Percentiles rank a stretch among this genome's conserved stretches.
These are phyloP conservation scores for Trissolcus japonicus DNA, from an alignment of 2,888 invertebrate genomes.

Conservation along the genomic window DNA sequence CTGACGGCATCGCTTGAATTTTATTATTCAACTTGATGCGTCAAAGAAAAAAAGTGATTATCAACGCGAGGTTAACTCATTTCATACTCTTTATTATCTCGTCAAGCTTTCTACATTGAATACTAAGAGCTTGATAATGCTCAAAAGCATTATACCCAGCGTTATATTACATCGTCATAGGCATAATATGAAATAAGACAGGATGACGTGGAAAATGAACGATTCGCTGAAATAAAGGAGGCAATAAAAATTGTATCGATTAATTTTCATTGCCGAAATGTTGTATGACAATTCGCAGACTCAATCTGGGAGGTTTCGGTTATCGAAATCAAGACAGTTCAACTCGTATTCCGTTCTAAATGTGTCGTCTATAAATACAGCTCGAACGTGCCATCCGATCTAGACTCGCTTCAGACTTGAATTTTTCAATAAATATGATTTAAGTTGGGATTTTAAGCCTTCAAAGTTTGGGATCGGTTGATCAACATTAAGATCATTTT, in stretches of 20 bases:
- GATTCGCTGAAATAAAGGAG: too few species aligned
- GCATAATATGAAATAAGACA: not conserved
- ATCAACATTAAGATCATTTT: too few species aligned
- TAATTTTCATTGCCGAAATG: too few species aligned
- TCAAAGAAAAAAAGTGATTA: slow-evolving; percentile 21
- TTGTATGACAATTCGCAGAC: too few species aligned
- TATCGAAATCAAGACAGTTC: slow-evolving; percentile 69
- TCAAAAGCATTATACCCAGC: slow-evolving; percentile 4
- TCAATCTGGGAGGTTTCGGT: slow-evolving; percentile 15
- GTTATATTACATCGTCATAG: slow-evolving; percentile 1
- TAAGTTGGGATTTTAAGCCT: too few species aligned
- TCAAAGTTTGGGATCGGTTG: not conserved
- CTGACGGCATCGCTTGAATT: too few species aligned
- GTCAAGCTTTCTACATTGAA: slow-evolving; percentile 32
- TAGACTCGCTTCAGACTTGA: slow-evolving; percentile 19
- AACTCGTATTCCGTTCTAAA: slow-evolving; percentile 69
- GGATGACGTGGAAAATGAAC: not conserved
- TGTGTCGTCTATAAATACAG: slow-evolving; percentile 75
- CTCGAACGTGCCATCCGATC: slow-evolving; percentile 12
- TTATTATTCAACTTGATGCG: too few species aligned
- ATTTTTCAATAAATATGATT: slow-evolving; percentile 9
- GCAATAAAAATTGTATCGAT: too few species aligned
- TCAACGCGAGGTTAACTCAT: slow-evolving; percentile 40
- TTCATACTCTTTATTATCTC: slow-evolving; percentile 41
- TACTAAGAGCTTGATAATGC: slow-evolving; percentile 11